A percentile compares a stretch with the other conserved stretches of the same genome.
Evolutionary conservation across 2,888 invertebrate species (phyloP).

Genomic region (Psylliodes chrysocephalus): DNA sequence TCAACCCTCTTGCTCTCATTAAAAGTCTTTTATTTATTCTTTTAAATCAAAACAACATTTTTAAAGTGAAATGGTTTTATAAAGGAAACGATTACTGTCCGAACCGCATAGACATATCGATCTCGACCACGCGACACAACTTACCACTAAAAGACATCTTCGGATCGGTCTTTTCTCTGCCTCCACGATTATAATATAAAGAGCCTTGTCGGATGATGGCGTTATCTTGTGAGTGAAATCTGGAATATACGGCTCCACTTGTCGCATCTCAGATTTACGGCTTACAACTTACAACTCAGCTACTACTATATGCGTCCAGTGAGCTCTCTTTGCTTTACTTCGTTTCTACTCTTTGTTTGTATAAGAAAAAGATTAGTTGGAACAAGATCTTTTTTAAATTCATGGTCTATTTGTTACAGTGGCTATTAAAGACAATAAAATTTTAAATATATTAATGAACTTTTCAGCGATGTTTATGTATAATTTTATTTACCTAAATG

Average conservation of each 20-base stretch:
- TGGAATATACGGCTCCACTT: constrained; percentile 58
- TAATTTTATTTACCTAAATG: too few relatives aligned
- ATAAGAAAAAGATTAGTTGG: too few relatives aligned
- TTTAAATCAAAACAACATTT: too few relatives aligned
- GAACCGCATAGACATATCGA: constrained; percentile 1
- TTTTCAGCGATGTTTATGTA: too few relatives aligned
- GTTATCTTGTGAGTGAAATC: constrained; percentile 59
- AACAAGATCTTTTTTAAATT: too few relatives aligned
- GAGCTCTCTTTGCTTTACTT: neutral
- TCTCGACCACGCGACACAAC: neutral
- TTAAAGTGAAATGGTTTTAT: too few relatives aligned
- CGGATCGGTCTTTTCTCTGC: constrained; percentile 17
- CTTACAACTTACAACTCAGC: constrained; percentile 36
- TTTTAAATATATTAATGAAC: too few relatives aligned
- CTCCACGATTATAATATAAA: constrained; percentile 56
- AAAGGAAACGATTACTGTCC: constrained; percentile 3
- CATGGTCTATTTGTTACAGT: too few relatives aligned
- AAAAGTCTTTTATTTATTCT: too few relatives aligned
- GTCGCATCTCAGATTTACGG: constrained; percentile 58
- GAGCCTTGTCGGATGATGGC: constrained; percentile 52
- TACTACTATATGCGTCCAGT: constrained; percentile 17
- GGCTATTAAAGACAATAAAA: too few relatives aligned
- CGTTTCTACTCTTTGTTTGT: neutral
- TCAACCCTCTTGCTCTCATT: too few relatives aligned
- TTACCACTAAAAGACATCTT: constrained; percentile 18